These are phyloP conservation scores for Stichodactyla helianthus DNA, from an alignment of 64 coral and sea anemone species.

Conservation along the genomic window DNA sequence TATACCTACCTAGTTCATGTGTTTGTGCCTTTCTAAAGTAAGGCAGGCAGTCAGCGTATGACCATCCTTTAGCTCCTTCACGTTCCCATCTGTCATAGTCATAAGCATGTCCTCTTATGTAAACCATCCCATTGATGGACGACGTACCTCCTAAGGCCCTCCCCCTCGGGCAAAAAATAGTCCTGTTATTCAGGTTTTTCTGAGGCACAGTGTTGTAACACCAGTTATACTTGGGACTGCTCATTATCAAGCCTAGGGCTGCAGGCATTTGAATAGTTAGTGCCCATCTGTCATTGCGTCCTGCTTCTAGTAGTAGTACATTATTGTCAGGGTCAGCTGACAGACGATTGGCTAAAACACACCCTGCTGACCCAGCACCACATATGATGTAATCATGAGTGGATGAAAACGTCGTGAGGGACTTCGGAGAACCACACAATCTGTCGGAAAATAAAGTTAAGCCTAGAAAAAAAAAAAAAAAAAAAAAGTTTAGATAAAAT, in stretches of 20 bases:
- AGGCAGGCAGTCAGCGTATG: slow-evolving; percentile 25
- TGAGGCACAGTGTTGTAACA: neutral
- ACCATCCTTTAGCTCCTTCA: no score
- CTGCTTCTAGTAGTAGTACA: slow-evolving; percentile 33
- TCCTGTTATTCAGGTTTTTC: slow-evolving; percentile 23
- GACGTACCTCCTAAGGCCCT: slow-evolving; percentile 66
- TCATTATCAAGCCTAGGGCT: neutral
- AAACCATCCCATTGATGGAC: slow-evolving; percentile 71
- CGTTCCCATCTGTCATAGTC: slow-evolving; percentile 76
- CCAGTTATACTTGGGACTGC: neutral
- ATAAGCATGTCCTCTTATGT: slow-evolving; percentile 77
- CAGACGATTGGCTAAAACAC: slow-evolving; percentile 21
- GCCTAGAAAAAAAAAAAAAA: no score
- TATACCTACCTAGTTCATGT: slow-evolving; percentile 50
- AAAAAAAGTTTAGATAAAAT: no score
- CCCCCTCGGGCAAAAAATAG: slow-evolving; percentile 68
- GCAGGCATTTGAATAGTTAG: slow-evolving; percentile 37
- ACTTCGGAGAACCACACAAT: no score
- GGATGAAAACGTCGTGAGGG: no score
- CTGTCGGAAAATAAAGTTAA: no score
- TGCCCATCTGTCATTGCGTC: slow-evolving; percentile 15
- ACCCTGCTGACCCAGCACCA: no score
- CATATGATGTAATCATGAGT: no score
- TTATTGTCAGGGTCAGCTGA: slow-evolving; percentile 14
- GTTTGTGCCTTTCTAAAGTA: slow-evolving; percentile 76